These are phyloP conservation scores for Pristionchus exspectatus DNA, from an alignment of 2,888 invertebrate genomes.

Conservation along the genomic window DNA sequence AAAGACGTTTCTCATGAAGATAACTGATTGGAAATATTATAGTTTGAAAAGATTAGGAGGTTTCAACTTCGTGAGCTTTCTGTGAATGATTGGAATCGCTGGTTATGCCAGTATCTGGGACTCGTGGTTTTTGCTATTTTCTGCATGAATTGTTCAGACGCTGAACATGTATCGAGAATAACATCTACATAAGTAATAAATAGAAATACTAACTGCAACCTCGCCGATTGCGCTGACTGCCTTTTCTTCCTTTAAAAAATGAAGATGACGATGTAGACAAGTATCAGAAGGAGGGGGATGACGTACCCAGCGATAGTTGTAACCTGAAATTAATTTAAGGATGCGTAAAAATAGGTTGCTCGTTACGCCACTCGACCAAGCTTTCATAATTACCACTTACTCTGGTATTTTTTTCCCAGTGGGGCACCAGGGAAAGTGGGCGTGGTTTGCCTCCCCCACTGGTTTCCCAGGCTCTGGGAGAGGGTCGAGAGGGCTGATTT, in stretches of 20 bases:
- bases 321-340: background rate
- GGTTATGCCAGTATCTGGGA: no score
- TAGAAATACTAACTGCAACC: background rate
- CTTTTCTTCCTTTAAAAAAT: slow-evolving; percentile 41
- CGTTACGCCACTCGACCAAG: no score
- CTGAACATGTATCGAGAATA: no score
- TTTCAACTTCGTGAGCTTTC: background rate
- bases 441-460: no score
- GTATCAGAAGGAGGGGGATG: slow-evolving; percentile 37
- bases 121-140: background rate
- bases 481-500: no score
- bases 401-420: no score
- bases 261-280: slow-evolving; percentile 45
- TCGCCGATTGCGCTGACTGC: background rate
- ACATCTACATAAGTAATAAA: no score
- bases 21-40: background rate
- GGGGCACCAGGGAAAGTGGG: no score
- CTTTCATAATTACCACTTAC: no score
- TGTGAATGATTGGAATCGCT: background rate
- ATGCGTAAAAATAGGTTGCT: no score
- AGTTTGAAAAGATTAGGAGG: background rate
- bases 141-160: no score
- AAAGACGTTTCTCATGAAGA: background rate
- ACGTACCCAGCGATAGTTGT: slow-evolving; percentile 24
- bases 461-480: no score